A percentile compares a stretch with the other conserved stretches of the same genome.
These are phyloP conservation scores for Drosophila tristis DNA, from an alignment of 1,140 invertebrate species.

Conservation along the genomic window DNA sequence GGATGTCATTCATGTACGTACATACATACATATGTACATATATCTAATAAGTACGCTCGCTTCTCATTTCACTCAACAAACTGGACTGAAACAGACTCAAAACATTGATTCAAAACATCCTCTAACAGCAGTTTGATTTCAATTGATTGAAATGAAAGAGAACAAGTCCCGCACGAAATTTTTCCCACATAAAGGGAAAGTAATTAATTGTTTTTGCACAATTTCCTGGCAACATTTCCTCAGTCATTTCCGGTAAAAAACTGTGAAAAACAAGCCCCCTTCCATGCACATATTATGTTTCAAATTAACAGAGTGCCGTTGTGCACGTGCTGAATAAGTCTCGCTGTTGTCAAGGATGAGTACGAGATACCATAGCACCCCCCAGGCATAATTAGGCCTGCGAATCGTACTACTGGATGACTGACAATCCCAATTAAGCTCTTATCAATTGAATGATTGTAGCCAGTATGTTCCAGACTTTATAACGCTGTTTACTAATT, in stretches of 20 bases:
- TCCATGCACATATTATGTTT: too few species aligned
- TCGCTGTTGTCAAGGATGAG: conserved; percentile 12
- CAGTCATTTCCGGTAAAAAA: not conserved
- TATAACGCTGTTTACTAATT: conserved; percentile 57
- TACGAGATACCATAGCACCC: not conserved
- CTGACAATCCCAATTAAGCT: conserved; percentile 39
- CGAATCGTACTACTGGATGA: not conserved
- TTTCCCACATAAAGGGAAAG: too few species aligned
- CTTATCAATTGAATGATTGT: conserved; percentile 58
- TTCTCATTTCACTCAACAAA: too few species aligned
- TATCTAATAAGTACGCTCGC: conserved; percentile 16
- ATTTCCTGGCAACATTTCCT: too few species aligned
- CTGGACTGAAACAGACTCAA: not conserved
- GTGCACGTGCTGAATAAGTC: not conserved
- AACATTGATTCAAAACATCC: not conserved
- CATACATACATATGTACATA: too few species aligned
- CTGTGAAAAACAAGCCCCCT: too few species aligned
- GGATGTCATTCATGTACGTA: conserved; percentile 4
- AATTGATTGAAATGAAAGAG: too few species aligned
- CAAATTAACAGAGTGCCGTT: too few species aligned
- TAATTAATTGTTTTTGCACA: too few species aligned
- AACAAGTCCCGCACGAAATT: too few species aligned
- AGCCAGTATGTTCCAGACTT: conserved; percentile 35
- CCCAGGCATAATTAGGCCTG: not conserved
- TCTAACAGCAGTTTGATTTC: too few species aligned